phyloP scores from a whole-genome alignment of 2,113 vertebrate genomes.

The Speoplatyrhinus poulsoni region DNA sequence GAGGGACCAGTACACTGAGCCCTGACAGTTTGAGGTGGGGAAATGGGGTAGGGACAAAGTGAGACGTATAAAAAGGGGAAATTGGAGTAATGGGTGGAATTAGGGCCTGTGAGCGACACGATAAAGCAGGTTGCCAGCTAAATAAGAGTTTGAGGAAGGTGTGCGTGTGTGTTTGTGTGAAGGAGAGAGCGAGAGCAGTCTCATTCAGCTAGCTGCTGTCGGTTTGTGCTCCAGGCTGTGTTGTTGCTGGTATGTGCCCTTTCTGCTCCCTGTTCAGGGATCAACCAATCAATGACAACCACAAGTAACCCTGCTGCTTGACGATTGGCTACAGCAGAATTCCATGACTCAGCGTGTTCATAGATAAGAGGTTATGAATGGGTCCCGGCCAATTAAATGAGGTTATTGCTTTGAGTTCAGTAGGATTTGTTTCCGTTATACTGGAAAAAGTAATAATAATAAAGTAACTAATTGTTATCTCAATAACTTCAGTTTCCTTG shows the following conservation, averaged over 20 bases:
- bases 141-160: conserved; percentile 20
- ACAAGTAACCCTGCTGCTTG: conserved; percentile 64
- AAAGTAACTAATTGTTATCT: conserved; percentile 13
- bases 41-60: conserved; percentile 19
- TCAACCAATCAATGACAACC: conserved; percentile 71
- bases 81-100: neutral
- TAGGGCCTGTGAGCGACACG: conserved; percentile 28
- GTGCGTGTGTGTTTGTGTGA: conserved; percentile 22
- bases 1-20: conserved; percentile 34
- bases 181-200: conserved; percentile 31
- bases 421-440: conserved; percentile 10
- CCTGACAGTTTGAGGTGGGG: conserved; percentile 31
- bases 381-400: conserved; percentile 62
- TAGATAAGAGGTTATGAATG: conserved; percentile 73
- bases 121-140: conserved; percentile 48
- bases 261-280: conserved; percentile 64
- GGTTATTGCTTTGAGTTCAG: conserved; percentile 48
- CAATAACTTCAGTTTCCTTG: neutral
- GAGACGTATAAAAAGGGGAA: conserved; percentile 22
- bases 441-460: neutral
- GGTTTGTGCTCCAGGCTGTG: conserved; percentile 64
- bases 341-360: conserved; percentile 66
- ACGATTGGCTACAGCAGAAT: conserved; percentile 66
- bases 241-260: conserved; percentile 72
- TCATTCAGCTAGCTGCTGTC: conserved; percentile 40